These are phyloP conservation scores for Eristalis pertinax DNA, from an alignment of 2,888 invertebrate species.

Conservation along the genomic window DNA sequence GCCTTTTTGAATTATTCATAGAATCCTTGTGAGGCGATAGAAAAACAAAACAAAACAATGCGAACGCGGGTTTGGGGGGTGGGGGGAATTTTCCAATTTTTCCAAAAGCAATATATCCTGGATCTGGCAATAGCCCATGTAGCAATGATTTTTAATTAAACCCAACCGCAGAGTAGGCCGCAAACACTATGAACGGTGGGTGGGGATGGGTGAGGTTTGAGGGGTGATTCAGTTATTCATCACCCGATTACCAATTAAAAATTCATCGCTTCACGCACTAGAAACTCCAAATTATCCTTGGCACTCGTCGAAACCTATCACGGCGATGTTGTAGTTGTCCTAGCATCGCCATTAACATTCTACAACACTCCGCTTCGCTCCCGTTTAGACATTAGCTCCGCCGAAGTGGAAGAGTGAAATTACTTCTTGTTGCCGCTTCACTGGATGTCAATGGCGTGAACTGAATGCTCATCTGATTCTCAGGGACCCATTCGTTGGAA, in stretches of 20 bases:
- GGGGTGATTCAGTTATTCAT: slow-evolving; percentile 49
- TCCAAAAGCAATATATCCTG: slow-evolving; percentile 43
- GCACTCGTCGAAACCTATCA: slow-evolving; percentile 59
- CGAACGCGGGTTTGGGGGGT: slow-evolving; percentile 50
- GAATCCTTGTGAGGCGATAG: slow-evolving; percentile 43
- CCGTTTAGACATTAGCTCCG: slow-evolving; percentile 63
- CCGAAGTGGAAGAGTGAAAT: slow-evolving; percentile 69
- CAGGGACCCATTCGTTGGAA: slow-evolving; percentile 1
- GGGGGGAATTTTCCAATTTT: slow-evolving; percentile 59
- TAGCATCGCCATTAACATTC: slow-evolving; percentile 58
- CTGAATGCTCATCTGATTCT: slow-evolving; percentile 61
- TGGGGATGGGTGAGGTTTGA: neutral
- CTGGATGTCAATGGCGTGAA: slow-evolving; percentile 71
- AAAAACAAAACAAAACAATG: slow-evolving; percentile 50
- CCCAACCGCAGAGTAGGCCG: slow-evolving; percentile 27
- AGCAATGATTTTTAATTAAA: slow-evolving; percentile 56
- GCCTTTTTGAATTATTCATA: slow-evolving; percentile 68
- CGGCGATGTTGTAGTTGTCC: slow-evolving; percentile 39
- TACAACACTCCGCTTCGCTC: slow-evolving; percentile 41
- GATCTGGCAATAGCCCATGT: slow-evolving; percentile 20
- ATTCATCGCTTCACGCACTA: slow-evolving; percentile 72
- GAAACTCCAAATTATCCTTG: slow-evolving; percentile 70
- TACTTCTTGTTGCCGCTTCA: slow-evolving; percentile 70
- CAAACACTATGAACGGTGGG: neutral
- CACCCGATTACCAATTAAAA: slow-evolving; percentile 69